Conservation (phyloP, 2,113 vertebrate genomes). For the Brachyistius frenatus region DNA sequence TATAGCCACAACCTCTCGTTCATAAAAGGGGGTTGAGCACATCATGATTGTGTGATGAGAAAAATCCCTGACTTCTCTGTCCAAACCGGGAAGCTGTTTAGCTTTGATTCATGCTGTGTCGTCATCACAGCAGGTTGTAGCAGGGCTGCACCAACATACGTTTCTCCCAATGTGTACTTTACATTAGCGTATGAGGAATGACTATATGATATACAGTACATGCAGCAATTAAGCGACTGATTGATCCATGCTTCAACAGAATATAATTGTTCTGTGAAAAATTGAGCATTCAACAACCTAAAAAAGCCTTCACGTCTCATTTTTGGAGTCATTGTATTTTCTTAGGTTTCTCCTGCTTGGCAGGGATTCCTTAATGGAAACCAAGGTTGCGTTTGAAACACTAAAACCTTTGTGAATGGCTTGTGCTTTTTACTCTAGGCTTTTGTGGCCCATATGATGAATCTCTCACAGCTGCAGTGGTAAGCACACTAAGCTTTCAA, state of each 20-base stretch:
- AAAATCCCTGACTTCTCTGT: slow-evolving; percentile 39
- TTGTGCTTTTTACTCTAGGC: slow-evolving; percentile 40
- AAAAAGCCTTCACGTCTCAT: background rate
- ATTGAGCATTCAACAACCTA: background rate
- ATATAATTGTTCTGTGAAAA: background rate
- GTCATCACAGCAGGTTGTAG: slow-evolving; percentile 42
- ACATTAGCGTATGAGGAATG: background rate
- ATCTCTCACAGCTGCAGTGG: slow-evolving; percentile 33
- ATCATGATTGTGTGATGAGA: slow-evolving; percentile 37
- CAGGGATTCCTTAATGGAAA: slow-evolving; percentile 10
- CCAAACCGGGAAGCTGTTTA: slow-evolving; percentile 39
- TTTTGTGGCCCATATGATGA: slow-evolving; percentile 34
- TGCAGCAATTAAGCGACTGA: slow-evolving; percentile 22
- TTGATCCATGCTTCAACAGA: background rate
- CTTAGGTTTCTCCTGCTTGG: background rate
- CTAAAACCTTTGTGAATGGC: slow-evolving; percentile 26
- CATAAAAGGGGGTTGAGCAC: slow-evolving; percentile 20
- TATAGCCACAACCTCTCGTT: background rate
- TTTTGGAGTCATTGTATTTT: background rate
- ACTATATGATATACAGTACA: background rate
- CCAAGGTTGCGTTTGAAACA: slow-evolving; percentile 19
- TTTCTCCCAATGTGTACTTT: slow-evolving; percentile 27
- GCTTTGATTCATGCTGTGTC: slow-evolving; percentile 36
- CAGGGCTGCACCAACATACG: slow-evolving; percentile 15
- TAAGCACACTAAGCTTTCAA: slow-evolving; percentile 55